phyloP scores from a whole-genome alignment of 1,140 invertebrate species.

The Drosophila fuyamai region DNA sequence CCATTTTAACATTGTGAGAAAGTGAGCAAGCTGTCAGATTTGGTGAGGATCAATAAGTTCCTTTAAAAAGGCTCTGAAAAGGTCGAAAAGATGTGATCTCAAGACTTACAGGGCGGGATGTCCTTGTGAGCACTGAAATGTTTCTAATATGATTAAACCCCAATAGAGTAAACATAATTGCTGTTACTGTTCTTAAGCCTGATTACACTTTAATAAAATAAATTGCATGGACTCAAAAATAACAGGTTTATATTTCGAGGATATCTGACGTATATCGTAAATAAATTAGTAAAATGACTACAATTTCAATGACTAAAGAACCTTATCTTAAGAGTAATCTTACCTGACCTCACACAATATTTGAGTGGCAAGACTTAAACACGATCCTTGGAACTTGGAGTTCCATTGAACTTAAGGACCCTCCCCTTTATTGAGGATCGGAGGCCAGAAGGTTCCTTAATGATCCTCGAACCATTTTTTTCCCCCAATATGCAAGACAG shows the following conservation, averaged over 20 bases:
- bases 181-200: not conserved
- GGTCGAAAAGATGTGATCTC: not conserved
- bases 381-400: not conserved
- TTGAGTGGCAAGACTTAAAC: not conserved
- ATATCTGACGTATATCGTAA: no score
- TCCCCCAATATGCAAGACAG: not conserved
- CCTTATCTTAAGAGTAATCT: not conserved
- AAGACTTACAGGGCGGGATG: not conserved
- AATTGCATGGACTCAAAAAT: no score
- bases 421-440: not conserved
- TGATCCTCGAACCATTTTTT: not conserved
- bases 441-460: not conserved
- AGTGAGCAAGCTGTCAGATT: not conserved
- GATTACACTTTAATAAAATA: no score
- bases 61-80: not conserved
- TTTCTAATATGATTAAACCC: not conserved
- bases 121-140: not conserved
- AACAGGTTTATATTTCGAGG: no score
- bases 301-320: no score
- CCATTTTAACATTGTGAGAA: not conserved
- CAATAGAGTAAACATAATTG: not conserved
- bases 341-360: conserved; percentile 17
- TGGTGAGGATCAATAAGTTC: not conserved
- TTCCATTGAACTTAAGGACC: not conserved
- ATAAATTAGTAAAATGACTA: no score